These are phyloP conservation scores for Chaetura pelagica DNA, from an alignment of 2,113 vertebrate species.

Conservation along the genomic window DNA sequence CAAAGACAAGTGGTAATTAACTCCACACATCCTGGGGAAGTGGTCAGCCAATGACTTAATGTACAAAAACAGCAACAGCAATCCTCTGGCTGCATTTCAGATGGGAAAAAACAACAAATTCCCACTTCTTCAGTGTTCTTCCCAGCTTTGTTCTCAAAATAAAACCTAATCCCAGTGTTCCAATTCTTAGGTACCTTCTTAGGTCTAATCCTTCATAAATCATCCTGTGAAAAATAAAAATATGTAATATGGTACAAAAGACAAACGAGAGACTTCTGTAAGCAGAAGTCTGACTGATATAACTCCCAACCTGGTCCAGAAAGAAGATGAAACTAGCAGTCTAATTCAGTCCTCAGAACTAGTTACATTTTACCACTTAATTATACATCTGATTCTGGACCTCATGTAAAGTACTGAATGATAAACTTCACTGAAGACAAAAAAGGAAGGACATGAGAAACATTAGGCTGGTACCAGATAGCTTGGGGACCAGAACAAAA, in stretches of 20 bases:
- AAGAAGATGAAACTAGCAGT: neutral
- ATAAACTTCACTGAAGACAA: neutral
- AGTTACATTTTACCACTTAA: neutral
- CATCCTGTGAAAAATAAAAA: neutral
- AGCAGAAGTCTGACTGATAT: neutral
- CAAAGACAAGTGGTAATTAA: conserved; percentile 3
- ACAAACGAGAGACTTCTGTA: neutral
- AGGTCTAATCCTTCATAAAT: neutral
- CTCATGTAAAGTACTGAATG: neutral
- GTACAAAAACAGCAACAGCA: neutral
- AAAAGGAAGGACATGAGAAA: neutral
- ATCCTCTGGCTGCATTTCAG: neutral
- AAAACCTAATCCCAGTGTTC: neutral
- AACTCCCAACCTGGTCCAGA: neutral
- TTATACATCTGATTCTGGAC: neutral
- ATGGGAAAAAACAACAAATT: neutral
- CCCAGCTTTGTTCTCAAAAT: conserved; percentile 31
- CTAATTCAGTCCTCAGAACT: neutral
- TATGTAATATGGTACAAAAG: neutral
- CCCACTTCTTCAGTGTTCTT: neutral
- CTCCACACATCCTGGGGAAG: neutral
- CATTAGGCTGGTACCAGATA: neutral
- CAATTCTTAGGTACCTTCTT: neutral
- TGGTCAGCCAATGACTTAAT: neutral
- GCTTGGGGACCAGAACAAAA: neutral